Evolutionary conservation across 2,888 invertebrate species (phyloP), one percentile per base, ranked within the genome.

Genomic region (Xylota sylvarum): DNA sequence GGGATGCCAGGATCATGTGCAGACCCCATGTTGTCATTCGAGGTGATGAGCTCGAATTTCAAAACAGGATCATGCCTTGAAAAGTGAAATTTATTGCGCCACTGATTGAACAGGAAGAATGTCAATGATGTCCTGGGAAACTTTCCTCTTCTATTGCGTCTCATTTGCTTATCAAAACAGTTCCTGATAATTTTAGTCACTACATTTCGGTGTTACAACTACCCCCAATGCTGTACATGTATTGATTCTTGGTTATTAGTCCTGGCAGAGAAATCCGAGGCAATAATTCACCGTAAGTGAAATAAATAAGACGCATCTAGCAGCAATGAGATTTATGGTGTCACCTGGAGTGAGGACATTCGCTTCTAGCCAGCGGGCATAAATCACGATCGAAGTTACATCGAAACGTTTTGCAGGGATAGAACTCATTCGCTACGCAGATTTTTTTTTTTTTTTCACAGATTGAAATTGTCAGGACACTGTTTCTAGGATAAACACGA

Each of bases 51-150:
- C 52, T 88, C 87, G 50, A 67, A 78, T 88, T 88, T 83, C 88
- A 78, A 56, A 81, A 82, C 77, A 86, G 65, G 55, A 81, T 72
- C 73, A 79, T 32, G 78, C 78, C 76, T 60, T 76, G 52, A 79
- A 87, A 87, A 77, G 73, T 76, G 85, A 85, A 80, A 88, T 88
- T 85, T 88, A 88, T 88, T 85, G 55, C 88, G 50, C 69, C 77
- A 77, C 60, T 79, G 88, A 88, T 69, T 82, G 88, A 88, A 85
- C 73, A 78, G 82, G 87, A 88, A 64, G 80, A 70, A 55, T 40
- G 5, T 56, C 35, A 32, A 67, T 46, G 43, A 35, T 17, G 50
- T 80, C 76, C 69, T 76, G 84, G 84, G 84, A 80, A 69, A 35
- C 5, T 62, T 65, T 58, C 50, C 30, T 73, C 60, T n/a, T 14